Evolutionary conservation across 1,140 invertebrate genomes (phyloP).

Genomic region (Euborellia annulipes): DNA sequence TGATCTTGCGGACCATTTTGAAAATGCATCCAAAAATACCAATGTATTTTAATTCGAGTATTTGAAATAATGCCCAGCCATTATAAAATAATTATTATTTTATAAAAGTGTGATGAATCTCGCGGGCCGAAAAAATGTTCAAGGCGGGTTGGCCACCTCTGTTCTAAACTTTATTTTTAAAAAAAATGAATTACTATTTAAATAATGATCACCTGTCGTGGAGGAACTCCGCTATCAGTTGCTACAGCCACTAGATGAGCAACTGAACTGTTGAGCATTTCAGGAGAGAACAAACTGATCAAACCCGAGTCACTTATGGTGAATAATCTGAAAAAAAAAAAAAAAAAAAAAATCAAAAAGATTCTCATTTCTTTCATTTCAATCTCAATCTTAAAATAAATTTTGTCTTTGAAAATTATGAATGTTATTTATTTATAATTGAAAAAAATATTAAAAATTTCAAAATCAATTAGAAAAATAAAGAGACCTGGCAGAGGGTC

Average conservation of each 20-base stretch:
- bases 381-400: not conserved
- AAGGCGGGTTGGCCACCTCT: not conserved
- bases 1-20: too few species aligned
- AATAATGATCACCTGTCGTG: constrained; percentile 35
- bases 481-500: constrained; percentile 43
- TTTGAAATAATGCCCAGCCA: not conserved
- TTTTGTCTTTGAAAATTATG: not conserved
- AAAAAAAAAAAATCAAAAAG: too few species aligned
- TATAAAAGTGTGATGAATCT: not conserved
- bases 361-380: constrained; percentile 15
- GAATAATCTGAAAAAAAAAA: constrained; percentile 30
- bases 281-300: constrained; percentile 26
- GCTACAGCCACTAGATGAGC: constrained; percentile 58
- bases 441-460: not conserved
- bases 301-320: constrained; percentile 34
- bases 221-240: constrained; percentile 58
- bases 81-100: not conserved
- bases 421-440: not conserved
- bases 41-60: not conserved
- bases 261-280: constrained; percentile 25
- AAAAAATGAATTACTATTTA: constrained; percentile 1
- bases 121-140: not conserved
- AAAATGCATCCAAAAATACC: too few species aligned
- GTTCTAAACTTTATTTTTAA: constrained; percentile 5
- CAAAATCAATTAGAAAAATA: constrained; percentile 3